Evolutionary conservation across 2,113 vertebrate genomes (phyloP).

Genomic region (Lepidothrix coronata): DNA sequence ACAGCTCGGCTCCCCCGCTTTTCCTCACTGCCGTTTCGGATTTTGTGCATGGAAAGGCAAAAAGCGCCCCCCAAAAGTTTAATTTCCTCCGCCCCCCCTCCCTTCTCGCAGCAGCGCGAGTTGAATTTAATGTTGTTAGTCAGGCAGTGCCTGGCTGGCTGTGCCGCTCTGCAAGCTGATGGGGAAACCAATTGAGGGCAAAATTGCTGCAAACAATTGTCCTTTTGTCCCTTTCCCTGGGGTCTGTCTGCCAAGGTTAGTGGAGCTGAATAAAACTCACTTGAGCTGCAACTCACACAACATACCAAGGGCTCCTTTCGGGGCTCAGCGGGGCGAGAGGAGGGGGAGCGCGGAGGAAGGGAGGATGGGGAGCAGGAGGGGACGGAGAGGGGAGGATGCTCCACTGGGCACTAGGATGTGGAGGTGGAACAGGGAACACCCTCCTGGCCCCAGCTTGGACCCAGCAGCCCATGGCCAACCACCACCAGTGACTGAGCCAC

Average conservation of each 20-base stretch:
- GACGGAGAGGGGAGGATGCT: background rate
- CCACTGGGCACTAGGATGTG: accelerated
- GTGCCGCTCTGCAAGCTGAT: conserved; percentile 58
- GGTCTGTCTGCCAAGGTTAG: conserved; percentile 72
- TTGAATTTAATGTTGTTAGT: conserved; percentile 69
- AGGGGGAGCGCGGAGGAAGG: background rate
- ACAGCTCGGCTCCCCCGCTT: accelerated
- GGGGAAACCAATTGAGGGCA: conserved; percentile 65
- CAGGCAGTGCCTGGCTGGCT: conserved; percentile 59
- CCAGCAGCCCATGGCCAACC: accelerated
- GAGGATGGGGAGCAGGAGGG: background rate
- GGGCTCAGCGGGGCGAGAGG: conserved; percentile 15
- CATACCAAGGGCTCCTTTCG: conserved; percentile 58
- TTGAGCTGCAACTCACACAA: conserved; percentile 61
- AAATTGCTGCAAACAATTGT: conserved; percentile 68
- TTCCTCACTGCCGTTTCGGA: accelerated
- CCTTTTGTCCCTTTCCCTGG: conserved; percentile 69
- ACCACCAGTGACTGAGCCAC: accelerated
- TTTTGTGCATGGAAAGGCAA: background rate
- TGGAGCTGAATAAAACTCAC: conserved; percentile 68
- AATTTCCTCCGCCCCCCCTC: background rate
- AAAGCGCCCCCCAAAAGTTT: background rate
- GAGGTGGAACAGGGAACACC: background rate
- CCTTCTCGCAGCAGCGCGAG: conserved; percentile 1
- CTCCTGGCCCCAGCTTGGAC: accelerated